A percentile compares a stretch with the other conserved stretches of the same genome.
phyloP scores from a whole-genome alignment of 2,888 invertebrate species.

The Caenorhabditis panamensis region DNA sequence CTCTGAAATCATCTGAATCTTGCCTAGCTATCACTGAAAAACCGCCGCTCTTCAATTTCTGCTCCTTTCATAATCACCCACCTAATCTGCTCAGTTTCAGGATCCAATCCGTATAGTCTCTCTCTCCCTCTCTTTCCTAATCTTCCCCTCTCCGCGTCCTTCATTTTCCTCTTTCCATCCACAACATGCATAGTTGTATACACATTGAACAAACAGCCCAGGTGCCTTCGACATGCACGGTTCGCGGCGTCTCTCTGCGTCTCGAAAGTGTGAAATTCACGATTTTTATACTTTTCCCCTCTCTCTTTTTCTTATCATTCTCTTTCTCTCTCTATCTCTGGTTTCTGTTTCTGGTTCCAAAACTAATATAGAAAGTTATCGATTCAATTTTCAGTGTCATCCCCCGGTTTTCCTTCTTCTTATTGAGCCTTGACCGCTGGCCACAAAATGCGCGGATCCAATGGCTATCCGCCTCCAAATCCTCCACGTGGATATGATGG shows the following conservation, averaged over 20 bases:
- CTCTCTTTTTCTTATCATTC: slow-evolving; percentile 24
- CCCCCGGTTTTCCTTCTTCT: not conserved
- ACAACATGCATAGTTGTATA: slow-evolving; percentile 47
- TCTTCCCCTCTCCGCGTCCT: slow-evolving; percentile 5
- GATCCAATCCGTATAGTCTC: slow-evolving; percentile 7
- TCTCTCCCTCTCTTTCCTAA: slow-evolving; percentile 8
- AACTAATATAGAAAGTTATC: too few species aligned
- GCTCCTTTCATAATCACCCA: not conserved
- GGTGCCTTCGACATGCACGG: slow-evolving; percentile 6
- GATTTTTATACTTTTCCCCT: slow-evolving; percentile 1
- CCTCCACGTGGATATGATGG: slow-evolving; percentile 30
- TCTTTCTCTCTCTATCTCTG: not conserved
- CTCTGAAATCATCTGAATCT: too few species aligned
- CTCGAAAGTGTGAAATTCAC: slow-evolving; percentile 19
- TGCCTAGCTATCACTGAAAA: too few species aligned
- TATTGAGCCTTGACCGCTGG: slow-evolving; percentile 1
- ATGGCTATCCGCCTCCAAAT: slow-evolving; percentile 33
- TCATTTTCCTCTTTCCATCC: slow-evolving; percentile 22
- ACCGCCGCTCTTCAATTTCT: not conserved
- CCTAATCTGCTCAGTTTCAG: not conserved
- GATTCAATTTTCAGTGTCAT: not conserved
- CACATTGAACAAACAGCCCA: slow-evolving; percentile 47
- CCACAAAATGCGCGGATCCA: slow-evolving; percentile 34
- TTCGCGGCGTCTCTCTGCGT: slow-evolving; percentile 13
- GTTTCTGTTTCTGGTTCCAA: not conserved